Evolutionary conservation across 2,797 vertebrate species (phyloP), one percentile per base, ranked within the genome.

Genomic region (Myiothlypis coronata): DNA sequence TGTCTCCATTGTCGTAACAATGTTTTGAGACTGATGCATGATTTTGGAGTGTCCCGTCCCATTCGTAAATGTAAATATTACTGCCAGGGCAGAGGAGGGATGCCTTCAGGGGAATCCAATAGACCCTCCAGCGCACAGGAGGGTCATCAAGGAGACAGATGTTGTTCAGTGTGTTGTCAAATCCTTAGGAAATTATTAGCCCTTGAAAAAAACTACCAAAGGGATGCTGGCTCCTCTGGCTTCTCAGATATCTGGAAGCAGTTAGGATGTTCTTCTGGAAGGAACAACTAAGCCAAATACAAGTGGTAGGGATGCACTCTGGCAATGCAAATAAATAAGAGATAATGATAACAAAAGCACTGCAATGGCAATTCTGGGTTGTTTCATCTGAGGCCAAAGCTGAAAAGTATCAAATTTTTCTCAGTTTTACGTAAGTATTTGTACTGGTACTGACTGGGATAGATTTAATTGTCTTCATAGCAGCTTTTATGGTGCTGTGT

Each of bases 61-160:
- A 39, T 39, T 39, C 37, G 37, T 39, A 39, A 39, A 39, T 39
- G 37, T 39, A 39, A 39, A 39, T 39, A 39, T 39, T 39, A 39
- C 37, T 39, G 37, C 37, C 37, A 39, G 37, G 37, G 37, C 37
- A 41, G 39, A 65, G 71, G 18, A 75, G 4, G 7, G 32, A 44
- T 81, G 57, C 8, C 15, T 81, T 32, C 30, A 83, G 24, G 15
- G 27, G 22, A 14, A 35, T 35, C 22, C 41, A 35, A 22, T 4
- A 52, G 52, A 35, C 6, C 8, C 3, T 55, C 5, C 23, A 69
- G 26, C 35, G 14, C 28, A 26, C 35, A 3, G 0, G 2, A 47
- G 22, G 8, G 27, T 56, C 16, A 47, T 28, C 34, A 56, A 76
- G 60, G 53, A 63, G 49, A 46, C 47, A 53, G 47, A 19, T 47